phyloP scores from a whole-genome alignment of 2,113 vertebrate genomes.

The Malurus cyaneus region DNA sequence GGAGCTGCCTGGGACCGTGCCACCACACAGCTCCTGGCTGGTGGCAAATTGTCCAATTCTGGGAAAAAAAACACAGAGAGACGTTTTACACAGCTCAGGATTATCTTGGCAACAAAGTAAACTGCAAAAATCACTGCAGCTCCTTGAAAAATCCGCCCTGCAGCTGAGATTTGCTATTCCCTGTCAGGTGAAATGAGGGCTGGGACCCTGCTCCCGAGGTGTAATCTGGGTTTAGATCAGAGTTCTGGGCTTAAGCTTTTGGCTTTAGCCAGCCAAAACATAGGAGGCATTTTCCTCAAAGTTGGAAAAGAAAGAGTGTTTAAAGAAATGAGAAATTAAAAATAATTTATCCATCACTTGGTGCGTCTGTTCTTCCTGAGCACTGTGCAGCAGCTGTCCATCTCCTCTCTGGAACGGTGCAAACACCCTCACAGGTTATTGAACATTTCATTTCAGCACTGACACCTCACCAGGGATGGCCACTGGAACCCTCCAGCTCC shows the following conservation, averaged over 20 bases:
- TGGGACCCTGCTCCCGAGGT: not conserved
- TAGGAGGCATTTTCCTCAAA: not conserved
- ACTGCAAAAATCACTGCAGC: not conserved
- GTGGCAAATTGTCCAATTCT: not conserved
- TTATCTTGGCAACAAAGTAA: not conserved
- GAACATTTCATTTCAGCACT: not conserved
- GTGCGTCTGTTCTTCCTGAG: not conserved
- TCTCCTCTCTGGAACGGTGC: not conserved
- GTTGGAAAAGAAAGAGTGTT: not conserved
- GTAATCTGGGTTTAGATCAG: not conserved
- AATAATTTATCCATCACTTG: not conserved
- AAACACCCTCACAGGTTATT: not conserved
- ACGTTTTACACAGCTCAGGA: not conserved
- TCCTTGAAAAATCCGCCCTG: not conserved
- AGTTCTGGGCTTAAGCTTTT: not conserved
- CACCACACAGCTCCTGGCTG: not conserved
- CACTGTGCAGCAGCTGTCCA: not conserved
- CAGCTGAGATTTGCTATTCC: not conserved
- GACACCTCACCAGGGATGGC: not conserved
- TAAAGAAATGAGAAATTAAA: not conserved
- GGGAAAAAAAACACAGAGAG: not conserved
- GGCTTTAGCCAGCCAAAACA: not conserved
- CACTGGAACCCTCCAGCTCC: slow-evolving; percentile 9
- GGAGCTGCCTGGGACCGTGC: not conserved
- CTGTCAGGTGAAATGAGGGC: not conserved